A percentile compares a stretch with the other conserved stretches of the same genome.
These are phyloP conservation scores for Erannis defoliaria DNA, from an alignment of 2,888 invertebrate species.

Conservation along the genomic window DNA sequence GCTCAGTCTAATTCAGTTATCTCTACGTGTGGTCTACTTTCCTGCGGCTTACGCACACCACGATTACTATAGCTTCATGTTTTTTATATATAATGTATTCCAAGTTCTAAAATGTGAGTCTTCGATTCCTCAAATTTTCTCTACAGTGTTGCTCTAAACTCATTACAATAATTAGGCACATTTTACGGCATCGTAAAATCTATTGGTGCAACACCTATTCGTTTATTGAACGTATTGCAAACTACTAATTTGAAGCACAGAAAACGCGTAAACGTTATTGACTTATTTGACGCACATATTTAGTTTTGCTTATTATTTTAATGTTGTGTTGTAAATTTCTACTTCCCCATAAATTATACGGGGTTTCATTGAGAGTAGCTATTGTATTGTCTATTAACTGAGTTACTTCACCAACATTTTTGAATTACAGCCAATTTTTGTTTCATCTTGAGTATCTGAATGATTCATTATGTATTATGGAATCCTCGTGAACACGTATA, in stretches of 20 bases:
- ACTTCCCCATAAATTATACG: conserved; percentile 1
- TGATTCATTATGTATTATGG: conserved; percentile 25
- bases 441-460: conserved; percentile 18
- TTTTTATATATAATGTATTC: not conserved
- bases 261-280: not conserved
- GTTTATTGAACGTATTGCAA: not conserved
- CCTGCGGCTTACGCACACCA: not conserved
- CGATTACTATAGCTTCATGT: not conserved
- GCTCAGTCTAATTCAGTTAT: conserved; percentile 7
- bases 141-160: too few relatives aligned
- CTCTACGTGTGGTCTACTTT: conserved; percentile 4
- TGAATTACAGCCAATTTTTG: conserved; percentile 37
- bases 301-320: not conserved
- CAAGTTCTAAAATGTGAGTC: too few relatives aligned
- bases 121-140: too few relatives aligned
- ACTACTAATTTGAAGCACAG: not conserved
- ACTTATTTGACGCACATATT: not conserved
- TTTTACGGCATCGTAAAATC: not conserved
- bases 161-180: not conserved
- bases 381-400: conserved; percentile 16
- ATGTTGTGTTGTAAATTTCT: not conserved
- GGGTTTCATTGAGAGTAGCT: not conserved
- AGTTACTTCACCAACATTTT: conserved; percentile 22
- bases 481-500: conserved; percentile 7
- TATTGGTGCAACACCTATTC: not conserved